These are phyloP conservation scores for Chymomyza amoena DNA, from an alignment of 2,888 invertebrate genomes.

Conservation along the genomic window DNA sequence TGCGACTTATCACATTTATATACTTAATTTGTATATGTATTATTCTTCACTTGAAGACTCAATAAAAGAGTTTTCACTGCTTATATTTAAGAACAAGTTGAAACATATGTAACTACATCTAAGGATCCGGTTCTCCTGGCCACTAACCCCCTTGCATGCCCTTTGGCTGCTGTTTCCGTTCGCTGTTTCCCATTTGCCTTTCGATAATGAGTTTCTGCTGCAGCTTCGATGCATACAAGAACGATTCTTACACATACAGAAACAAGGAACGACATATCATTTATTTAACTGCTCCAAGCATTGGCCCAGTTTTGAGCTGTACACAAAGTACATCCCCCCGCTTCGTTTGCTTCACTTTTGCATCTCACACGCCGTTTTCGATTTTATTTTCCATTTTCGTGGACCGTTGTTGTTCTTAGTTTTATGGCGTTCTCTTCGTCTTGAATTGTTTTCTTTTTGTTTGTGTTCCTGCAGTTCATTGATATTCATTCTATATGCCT, in stretches of 20 bases:
- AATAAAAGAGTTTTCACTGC: conserved; percentile 19
- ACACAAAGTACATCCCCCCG: background rate
- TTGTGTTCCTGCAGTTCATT: conserved; percentile 54
- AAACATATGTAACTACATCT: conserved; percentile 28
- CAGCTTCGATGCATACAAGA: conserved; percentile 14
- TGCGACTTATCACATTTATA: background rate
- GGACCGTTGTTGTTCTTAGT: conserved; percentile 22
- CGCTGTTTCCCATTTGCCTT: conserved; percentile 38
- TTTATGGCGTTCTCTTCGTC: conserved; percentile 7
- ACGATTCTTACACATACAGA: conserved; percentile 1
- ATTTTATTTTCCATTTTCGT: conserved; percentile 32
- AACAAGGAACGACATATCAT: conserved; percentile 39
- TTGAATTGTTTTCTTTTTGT: conserved; percentile 5
- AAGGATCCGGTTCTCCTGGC: conserved; percentile 31
- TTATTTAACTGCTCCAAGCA: conserved; percentile 58
- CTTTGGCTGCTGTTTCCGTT: conserved; percentile 41
- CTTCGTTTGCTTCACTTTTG: background rate
- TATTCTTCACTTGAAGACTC: background rate
- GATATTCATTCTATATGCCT: conserved; percentile 52
- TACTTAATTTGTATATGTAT: background rate
- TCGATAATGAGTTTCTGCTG: conserved; percentile 51
- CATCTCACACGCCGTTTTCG: background rate
- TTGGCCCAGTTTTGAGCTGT: conserved; percentile 44
- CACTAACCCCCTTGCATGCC: background rate
- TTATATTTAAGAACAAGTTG: conserved; percentile 15